These are phyloP conservation scores for Eucriotettix oculatus DNA, from an alignment of 2,888 invertebrate genomes.

Conservation along the genomic window DNA sequence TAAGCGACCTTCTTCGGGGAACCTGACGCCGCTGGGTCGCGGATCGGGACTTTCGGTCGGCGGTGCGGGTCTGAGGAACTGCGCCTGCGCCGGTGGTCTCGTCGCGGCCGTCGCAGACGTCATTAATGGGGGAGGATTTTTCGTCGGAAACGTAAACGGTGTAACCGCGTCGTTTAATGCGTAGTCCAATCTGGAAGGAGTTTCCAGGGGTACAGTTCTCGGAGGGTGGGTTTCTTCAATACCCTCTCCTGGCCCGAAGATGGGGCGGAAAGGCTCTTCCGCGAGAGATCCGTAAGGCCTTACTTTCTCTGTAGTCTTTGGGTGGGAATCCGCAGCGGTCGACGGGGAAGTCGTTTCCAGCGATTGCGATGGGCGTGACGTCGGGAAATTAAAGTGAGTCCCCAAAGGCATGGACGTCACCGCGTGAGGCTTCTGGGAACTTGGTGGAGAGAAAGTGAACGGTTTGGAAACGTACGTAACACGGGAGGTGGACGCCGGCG, in stretches of 20 bases:
- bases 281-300: conserved; percentile 12
- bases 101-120: neutral
- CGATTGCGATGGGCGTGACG: neutral
- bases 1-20: neutral
- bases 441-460: neutral
- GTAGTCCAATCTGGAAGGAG: neutral
- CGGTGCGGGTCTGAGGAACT: neutral
- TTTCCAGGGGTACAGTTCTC: neutral
- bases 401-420: conserved; percentile 8
- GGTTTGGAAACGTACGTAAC: neutral
- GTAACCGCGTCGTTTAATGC: neutral
- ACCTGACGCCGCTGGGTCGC: neutral
- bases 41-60: neutral
- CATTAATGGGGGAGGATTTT: neutral
- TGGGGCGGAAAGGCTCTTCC: conserved; percentile 17
- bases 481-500: neutral
- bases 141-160: neutral
- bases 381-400: conserved; percentile 3
- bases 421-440: neutral
- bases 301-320: neutral
- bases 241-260: conserved; percentile 14
- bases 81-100: neutral
- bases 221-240: neutral
- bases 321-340: neutral
- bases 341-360: neutral